These are phyloP conservation scores for Drosophila vallismaia DNA, from an alignment of 2,888 invertebrate genomes.

Conservation along the genomic window DNA sequence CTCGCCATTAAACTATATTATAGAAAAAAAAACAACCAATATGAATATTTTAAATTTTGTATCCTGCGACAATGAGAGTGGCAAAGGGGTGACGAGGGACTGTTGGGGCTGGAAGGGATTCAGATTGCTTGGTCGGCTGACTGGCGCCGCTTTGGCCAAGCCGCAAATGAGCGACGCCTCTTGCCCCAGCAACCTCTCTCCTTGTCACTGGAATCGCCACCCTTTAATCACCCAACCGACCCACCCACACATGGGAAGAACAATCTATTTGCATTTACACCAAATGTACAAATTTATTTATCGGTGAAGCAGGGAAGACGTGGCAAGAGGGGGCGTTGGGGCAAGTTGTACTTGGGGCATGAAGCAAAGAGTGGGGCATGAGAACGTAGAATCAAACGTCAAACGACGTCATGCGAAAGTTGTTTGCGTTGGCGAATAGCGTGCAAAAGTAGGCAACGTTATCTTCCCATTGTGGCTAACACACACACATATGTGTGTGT, in stretches of 20 bases:
- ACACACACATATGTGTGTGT: conserved; percentile 1
- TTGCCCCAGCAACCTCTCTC: conserved; percentile 18
- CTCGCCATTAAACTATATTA: background rate
- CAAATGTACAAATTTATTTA: conserved; percentile 80
- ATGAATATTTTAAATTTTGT: conserved; percentile 65
- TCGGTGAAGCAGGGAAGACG: conserved; percentile 53
- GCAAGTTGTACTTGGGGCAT: background rate
- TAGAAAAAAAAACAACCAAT: conserved; percentile 35
- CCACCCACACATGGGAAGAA: conserved; percentile 51
- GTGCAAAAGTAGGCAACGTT: conserved; percentile 75
- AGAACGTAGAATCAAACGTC: conserved; percentile 30
- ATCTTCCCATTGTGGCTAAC: conserved; percentile 53
- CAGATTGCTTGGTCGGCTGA: conserved; percentile 60
- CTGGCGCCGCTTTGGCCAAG: conserved; percentile 72
- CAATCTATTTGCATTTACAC: conserved; percentile 82
- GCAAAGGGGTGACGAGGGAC: conserved; percentile 4
- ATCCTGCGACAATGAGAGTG: conserved; percentile 13
- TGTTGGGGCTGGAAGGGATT: conserved; percentile 35
- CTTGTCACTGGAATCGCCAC: conserved; percentile 40
- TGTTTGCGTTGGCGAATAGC: conserved; percentile 73
- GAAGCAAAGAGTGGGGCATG: background rate
- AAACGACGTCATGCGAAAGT: conserved; percentile 72
- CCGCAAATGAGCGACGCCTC: conserved; percentile 57
- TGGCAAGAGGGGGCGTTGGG: background rate
- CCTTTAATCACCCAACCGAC: conserved; percentile 74